phyloP scores from a whole-genome alignment of 2,888 invertebrate species.

The Meloe dianella region DNA sequence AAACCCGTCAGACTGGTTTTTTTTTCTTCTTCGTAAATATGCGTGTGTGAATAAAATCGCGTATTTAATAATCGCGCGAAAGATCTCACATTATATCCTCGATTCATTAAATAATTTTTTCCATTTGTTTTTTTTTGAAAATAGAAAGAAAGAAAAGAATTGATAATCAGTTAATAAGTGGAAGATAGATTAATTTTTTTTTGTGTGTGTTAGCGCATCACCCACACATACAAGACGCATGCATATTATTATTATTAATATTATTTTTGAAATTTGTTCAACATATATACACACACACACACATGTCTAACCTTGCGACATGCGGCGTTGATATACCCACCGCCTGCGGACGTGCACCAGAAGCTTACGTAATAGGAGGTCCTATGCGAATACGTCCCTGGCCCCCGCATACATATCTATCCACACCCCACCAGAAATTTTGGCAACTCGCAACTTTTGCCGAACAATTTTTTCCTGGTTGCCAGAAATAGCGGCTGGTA shows the following conservation, averaged over 20 bases:
- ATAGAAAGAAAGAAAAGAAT: background rate
- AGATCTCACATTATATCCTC: background rate
- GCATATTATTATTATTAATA: no score
- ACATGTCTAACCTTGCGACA: slow-evolving; percentile 45
- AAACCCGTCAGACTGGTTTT: slow-evolving; percentile 25
- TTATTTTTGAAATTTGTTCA: background rate
- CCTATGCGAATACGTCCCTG: slow-evolving; percentile 52
- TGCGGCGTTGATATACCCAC: slow-evolving; percentile 42
- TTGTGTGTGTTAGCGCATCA: background rate
- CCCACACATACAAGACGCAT: slow-evolving; percentile 15
- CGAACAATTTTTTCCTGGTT: slow-evolving; percentile 59
- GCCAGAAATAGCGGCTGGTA: slow-evolving; percentile 58
- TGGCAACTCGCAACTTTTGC: slow-evolving; percentile 55
- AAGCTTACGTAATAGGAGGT: slow-evolving; percentile 57
- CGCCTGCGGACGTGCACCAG: slow-evolving; percentile 51
- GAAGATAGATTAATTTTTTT: background rate
- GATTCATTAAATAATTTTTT: no score
- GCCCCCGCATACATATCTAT: slow-evolving; percentile 45
- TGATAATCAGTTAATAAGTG: background rate
- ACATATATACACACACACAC: slow-evolving; percentile 11
- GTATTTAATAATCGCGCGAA: background rate
- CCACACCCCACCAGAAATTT: slow-evolving; percentile 50
- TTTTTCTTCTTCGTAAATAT: background rate
- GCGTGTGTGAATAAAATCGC: slow-evolving; percentile 27
- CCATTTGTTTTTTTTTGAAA: no score